Evolutionary conservation across 2,113 vertebrate species (phyloP), one percentile per base, ranked within the genome.

Genomic region (Channa maculata): DNA sequence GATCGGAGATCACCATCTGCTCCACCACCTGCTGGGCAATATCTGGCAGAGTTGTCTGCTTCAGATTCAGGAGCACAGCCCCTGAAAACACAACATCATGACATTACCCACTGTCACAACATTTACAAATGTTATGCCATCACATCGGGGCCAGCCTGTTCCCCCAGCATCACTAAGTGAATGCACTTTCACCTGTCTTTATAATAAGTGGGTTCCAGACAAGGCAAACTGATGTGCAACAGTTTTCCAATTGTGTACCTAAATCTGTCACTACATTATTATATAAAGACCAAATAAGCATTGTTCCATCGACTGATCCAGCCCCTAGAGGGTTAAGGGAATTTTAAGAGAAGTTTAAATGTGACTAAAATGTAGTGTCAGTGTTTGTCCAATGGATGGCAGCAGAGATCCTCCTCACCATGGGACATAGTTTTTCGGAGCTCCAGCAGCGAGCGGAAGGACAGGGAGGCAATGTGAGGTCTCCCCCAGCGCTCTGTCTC

Each of bases 21-120:
- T 98, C 96, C 66, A 97, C 97, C 70, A 99, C 96, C 84, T 98
- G 96, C 86, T 98, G 96, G n/a, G 96, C 95, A 66, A 98, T 96
- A 1, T 96, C 96, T 0, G 96, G 95, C 49, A 99, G 93, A 0
- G 95, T 97, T 89, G 92, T 96, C 88, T 99, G 97, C 55, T 97
- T 95, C 90, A 98, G 92, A 59, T 98, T 96, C 8, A 98, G 91
- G 0, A 99, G 94, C 44, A 98, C 96, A 0, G 96, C 94, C 7
- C 97, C 97, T 99, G 76, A 13, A 52, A 38, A 62, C 65, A 76
- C n/a, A 14, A 13, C 11, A 5, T 10, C 34, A 2, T 68, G 33
- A 69, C 55, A 58, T 65, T 52, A 68, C 51, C 68, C 46, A 4
- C 6, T 7, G 6, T 41, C 34, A 65, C 46, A n/a, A 37, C 37